phyloP scores from a whole-genome alignment of 2,888 invertebrate genomes.

The Oasisia sp. region DNA sequence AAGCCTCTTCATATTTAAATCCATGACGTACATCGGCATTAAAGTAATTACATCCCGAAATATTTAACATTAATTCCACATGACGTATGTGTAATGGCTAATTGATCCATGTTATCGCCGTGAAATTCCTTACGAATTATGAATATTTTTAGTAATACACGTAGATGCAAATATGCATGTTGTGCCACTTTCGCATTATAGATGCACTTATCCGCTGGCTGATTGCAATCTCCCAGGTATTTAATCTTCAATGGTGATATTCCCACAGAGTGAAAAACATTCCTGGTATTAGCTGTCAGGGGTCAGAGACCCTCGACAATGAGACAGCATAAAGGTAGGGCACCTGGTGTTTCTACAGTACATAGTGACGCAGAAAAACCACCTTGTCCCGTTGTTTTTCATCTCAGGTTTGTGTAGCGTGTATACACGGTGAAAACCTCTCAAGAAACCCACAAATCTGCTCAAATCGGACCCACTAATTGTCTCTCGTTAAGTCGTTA shows the following conservation, averaged over 20 bases:
- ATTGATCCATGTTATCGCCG: background rate
- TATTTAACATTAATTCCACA: background rate
- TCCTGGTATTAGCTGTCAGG: background rate
- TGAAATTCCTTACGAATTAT: background rate
- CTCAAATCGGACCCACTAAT: background rate
- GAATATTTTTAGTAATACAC: background rate
- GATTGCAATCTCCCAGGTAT: background rate
- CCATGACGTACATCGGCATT: background rate
- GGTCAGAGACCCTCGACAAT: background rate
- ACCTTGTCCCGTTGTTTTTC: background rate
- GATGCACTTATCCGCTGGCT: background rate
- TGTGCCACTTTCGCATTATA: background rate
- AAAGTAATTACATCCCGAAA: background rate
- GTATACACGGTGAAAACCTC: background rate
- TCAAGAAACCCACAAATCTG: background rate
- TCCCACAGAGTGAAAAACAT: background rate
- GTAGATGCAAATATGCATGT: background rate
- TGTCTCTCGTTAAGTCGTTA: background rate
- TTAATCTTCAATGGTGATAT: background rate
- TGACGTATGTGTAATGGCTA: background rate
- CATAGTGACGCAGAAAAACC: background rate
- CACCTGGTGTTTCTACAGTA: background rate
- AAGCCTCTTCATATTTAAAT: background rate
- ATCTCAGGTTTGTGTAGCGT: background rate
- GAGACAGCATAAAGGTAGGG: background rate